Percentiles rank a stretch among this genome's conserved stretches.
Evolutionary conservation across 2,113 vertebrate species (phyloP).

Genomic region (Hemiscyllium ocellatum): DNA sequence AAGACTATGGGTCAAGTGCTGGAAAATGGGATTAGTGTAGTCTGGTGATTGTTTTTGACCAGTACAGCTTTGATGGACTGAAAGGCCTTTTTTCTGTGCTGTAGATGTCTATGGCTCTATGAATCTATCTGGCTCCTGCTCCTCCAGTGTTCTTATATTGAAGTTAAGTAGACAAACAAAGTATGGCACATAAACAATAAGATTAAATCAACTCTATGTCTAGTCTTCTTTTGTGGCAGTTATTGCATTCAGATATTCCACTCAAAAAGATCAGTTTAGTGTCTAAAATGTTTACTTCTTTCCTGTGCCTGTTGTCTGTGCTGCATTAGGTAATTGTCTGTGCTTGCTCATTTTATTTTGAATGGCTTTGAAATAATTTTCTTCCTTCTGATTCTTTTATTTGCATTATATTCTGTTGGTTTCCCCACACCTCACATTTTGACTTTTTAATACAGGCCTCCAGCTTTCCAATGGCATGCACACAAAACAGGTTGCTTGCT

Average conservation of each 20-base stretch:
- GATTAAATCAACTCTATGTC: background rate
- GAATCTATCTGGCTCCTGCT: background rate
- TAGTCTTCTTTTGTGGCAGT: background rate
- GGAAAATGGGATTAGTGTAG: too few species aligned
- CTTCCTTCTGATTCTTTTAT: background rate
- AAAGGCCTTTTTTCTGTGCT: too few species aligned
- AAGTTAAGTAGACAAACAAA: background rate
- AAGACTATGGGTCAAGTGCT: too few species aligned
- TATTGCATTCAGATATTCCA: background rate
- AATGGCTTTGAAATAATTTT: background rate
- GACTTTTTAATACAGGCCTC: background rate
- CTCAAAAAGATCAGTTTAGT: background rate
- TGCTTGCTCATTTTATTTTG: background rate
- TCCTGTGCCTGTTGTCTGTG: background rate
- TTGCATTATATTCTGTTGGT: background rate
- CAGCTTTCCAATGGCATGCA: background rate
- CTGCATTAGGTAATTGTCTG: background rate
- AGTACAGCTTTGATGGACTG: too few species aligned
- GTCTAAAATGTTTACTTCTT: background rate
- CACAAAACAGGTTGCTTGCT: background rate
- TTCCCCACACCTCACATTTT: background rate
- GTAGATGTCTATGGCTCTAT: too few species aligned
- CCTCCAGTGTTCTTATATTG: background rate
- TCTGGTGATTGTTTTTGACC: too few species aligned
- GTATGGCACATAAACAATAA: background rate